Conservation (phyloP, 2,113 vertebrate species). For the Myrmophylax atrothorax region DNA sequence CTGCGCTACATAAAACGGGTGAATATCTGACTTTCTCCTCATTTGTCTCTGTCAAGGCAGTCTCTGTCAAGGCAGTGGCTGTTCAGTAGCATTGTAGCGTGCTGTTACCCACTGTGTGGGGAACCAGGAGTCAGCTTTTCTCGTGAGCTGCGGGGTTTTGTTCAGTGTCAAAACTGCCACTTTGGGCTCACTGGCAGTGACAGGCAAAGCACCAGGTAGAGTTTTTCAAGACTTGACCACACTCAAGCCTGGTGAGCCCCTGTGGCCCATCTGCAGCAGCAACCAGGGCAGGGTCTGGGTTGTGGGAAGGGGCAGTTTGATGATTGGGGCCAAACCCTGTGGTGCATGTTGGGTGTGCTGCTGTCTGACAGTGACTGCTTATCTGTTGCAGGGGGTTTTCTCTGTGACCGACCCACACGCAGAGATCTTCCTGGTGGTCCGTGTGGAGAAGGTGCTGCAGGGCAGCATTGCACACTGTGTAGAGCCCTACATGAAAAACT, state of each 20-base stretch:
- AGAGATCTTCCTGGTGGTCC: slow-evolving; percentile 92
- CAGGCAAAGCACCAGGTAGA: not conserved
- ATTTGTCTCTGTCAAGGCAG: not conserved
- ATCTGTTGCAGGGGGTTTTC: slow-evolving; percentile 86
- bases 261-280: not conserved
- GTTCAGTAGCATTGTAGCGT: accelerated
- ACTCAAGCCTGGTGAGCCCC: not conserved
- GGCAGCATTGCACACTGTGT: slow-evolving; percentile 93
- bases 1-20: slow-evolving; percentile 87
- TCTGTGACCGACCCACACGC: slow-evolving; percentile 91
- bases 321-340: accelerated
- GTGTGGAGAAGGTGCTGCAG: slow-evolving; percentile 95
- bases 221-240: not conserved
- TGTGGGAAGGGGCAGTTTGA: not conserved
- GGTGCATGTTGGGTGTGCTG: not conserved
- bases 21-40: not conserved
- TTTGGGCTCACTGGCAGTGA: accelerated
- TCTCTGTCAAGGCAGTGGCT: not conserved
- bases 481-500: slow-evolving; percentile 93
- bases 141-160: not conserved
- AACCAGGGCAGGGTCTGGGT: not conserved
- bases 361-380: not conserved
- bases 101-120: not conserved
- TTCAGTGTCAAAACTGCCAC: accelerated
- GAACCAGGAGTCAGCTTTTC: not conserved